Percentiles rank a stretch among this genome's conserved stretches.
Conservation (phyloP, 2,113 vertebrate species). For the Gobius niger region DNA sequence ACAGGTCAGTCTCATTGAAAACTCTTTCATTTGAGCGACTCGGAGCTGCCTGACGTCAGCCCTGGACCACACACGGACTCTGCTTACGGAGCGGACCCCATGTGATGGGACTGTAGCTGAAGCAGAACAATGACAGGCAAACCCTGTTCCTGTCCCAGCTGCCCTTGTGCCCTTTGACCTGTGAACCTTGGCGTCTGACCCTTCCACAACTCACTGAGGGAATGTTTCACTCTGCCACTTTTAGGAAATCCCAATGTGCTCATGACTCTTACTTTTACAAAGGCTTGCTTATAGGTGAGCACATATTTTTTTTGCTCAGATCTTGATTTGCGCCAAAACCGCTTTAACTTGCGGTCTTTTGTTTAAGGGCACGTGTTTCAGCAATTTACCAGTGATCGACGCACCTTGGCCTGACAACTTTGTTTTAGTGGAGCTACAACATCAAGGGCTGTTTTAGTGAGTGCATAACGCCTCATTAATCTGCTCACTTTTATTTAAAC, state of each 20-base stretch:
- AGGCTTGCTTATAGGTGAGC: too few relatives aligned
- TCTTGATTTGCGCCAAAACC: too few relatives aligned
- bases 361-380: too few relatives aligned
- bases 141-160: neutral
- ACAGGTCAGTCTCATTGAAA: neutral
- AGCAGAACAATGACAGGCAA: slow-evolving; percentile 8
- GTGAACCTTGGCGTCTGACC: slow-evolving; percentile 14
- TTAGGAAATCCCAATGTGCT: neutral
- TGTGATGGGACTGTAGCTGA: neutral
- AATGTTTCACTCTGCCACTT: neutral
- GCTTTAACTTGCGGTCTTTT: too few relatives aligned
- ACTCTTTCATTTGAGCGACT: neutral
- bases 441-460: too few relatives aligned
- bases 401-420: too few relatives aligned
- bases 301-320: too few relatives aligned
- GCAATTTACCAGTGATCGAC: too few relatives aligned
- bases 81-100: neutral
- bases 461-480: too few relatives aligned
- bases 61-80: slow-evolving; percentile 10
- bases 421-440: too few relatives aligned
- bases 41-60: neutral
- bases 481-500: too few relatives aligned
- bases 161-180: neutral
- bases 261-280: too few relatives aligned
- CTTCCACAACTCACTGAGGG: slow-evolving; percentile 6